Base-by-base conservation (phyloP, 2,797 vertebrate species). In the Spinus pinus region DNA sequence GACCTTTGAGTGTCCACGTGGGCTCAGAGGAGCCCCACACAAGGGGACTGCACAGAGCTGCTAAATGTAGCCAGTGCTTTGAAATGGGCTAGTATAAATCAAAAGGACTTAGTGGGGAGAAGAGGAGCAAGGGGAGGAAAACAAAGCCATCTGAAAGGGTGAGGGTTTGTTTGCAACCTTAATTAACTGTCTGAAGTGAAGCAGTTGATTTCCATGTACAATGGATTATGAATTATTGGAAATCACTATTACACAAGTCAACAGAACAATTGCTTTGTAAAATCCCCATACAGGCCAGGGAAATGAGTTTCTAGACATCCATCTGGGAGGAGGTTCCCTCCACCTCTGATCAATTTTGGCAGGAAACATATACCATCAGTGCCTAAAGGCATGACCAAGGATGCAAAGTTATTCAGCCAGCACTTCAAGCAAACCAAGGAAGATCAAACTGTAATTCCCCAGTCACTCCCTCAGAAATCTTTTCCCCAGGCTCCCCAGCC, bases 181-280 rank as follows among this genome's bases (percentile, higher is more conserved):
- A 84, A 84, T 92, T 96, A 95, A 91, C 70, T 81, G 54, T 71
- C 86, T 78, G 88, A 96, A 95, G 44, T 37, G 61, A 88, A 87
- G 88, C 90, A 30, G 91, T 72, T 94, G 57, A 88, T 95, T 95
- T 88, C 81, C 71, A 51, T 37, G 66, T 89, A 87, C 66, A 77
- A 50, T 74, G 77, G 87, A 82, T 80, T 95, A 94, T 60, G 86
- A 96, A 94, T 91, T 91, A 92, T 33, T 89, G 80, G 81, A 94
- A 87, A 85, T 93, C 78, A 62, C 50, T 83, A 39, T 64, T 81
- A 86, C 65, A 72, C 20, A 47, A 78, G 22, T 7, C 2, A 6
- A 72, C 85, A 73, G 39, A 81, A 81, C 46, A 78, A 84, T 15
- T 90, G 57, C 49, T 90, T 58, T 83, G 44, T 75, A 85, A 94